phyloP scores from a whole-genome alignment of 2,113 vertebrate species.

The Alethe diademata region DNA sequence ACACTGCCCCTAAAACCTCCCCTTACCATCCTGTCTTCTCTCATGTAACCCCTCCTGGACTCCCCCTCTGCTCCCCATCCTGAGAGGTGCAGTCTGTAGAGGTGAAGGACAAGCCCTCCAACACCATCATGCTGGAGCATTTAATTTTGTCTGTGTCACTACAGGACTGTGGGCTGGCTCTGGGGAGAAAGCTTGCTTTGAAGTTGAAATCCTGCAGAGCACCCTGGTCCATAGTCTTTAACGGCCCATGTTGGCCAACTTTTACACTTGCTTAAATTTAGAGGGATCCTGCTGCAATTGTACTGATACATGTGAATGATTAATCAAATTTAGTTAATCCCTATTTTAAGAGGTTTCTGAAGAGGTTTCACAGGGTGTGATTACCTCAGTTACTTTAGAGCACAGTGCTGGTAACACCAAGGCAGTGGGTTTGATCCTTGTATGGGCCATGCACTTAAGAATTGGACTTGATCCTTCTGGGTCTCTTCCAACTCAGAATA shows the following conservation, averaged over 20 bases:
- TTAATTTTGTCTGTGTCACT: neutral
- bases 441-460: neutral
- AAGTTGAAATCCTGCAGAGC: neutral
- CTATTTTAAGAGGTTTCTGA: neutral
- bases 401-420: neutral
- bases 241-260: fast-evolving
- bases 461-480: neutral
- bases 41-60: neutral
- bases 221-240: neutral
- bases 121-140: neutral
- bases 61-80: neutral
- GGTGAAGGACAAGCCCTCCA: neutral
- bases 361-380: neutral
- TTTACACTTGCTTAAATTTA: neutral
- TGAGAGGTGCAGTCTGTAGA: fast-evolving
- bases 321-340: neutral
- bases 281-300: neutral
- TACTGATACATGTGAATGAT: neutral
- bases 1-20: neutral
- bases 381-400: neutral
- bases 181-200: neutral
- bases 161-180: neutral
- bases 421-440: neutral
- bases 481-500: neutral
- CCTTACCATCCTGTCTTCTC: neutral